Evolutionary conservation across 2,888 invertebrate species (phyloP).

Genomic region (Pollenia griseotomentosa): DNA sequence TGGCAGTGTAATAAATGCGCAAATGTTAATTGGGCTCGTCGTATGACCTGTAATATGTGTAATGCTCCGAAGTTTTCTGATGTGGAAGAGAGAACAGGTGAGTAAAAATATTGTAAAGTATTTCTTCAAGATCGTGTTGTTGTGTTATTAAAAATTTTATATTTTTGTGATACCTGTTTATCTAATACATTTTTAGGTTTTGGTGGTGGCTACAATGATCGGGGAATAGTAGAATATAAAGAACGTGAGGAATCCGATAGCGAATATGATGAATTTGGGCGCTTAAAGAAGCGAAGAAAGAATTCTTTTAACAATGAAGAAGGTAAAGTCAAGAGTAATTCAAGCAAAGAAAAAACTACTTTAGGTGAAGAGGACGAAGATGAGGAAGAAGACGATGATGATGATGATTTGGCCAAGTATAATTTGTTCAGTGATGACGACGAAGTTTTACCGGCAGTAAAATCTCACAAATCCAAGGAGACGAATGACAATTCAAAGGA

Average conservation of each 20-base stretch:
- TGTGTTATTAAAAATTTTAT: neutral
- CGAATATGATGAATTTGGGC: slow-evolving; percentile 97
- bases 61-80: slow-evolving; percentile 99
- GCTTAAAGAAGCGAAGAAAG: slow-evolving; percentile 86
- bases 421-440: slow-evolving; percentile 90
- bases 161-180: neutral
- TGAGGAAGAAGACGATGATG: slow-evolving; percentile 86
- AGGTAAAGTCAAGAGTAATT: slow-evolving; percentile 11
- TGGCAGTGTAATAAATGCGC: slow-evolving; percentile 99
- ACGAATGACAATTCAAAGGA: slow-evolving; percentile 32
- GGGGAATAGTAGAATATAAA: slow-evolving; percentile 98
- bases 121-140: neutral
- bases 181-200: slow-evolving; percentile 86
- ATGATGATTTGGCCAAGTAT: slow-evolving; percentile 91
- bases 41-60: slow-evolving; percentile 98
- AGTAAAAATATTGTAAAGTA: slow-evolving; percentile 55
- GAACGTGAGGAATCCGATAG: slow-evolving; percentile 95
- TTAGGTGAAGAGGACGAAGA: slow-evolving; percentile 84
- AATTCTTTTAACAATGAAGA: slow-evolving; percentile 55
- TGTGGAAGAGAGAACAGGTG: slow-evolving; percentile 90
- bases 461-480: slow-evolving; percentile 55
- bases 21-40: slow-evolving; percentile 97
- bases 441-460: slow-evolving; percentile 52
- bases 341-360: slow-evolving; percentile 75
- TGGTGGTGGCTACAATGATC: slow-evolving; percentile 97